A percentile compares a stretch with the other conserved stretches of the same genome.
phyloP scores from a whole-genome alignment of 2,113 vertebrate species.

The Dendropsophus ebraccatus region DNA sequence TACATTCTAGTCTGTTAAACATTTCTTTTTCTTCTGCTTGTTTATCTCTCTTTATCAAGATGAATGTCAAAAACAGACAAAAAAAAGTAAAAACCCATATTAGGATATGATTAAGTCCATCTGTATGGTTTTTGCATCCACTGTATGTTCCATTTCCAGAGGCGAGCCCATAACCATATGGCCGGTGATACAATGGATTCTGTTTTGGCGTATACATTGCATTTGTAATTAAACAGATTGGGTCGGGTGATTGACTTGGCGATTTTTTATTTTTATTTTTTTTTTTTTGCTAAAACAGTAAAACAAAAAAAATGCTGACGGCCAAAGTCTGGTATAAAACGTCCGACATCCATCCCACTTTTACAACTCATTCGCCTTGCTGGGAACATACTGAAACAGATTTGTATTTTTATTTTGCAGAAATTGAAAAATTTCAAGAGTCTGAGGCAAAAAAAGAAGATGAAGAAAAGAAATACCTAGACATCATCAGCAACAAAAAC shows the following conservation, averaged over 20 bases:
- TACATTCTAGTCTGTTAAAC: neutral
- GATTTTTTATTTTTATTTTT: no score
- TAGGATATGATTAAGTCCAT: neutral
- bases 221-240: neutral
- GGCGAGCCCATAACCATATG: neutral
- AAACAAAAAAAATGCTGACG: no score
- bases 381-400: no score
- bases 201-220: neutral
- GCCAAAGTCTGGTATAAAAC: no score
- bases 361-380: no score
- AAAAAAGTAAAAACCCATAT: neutral
- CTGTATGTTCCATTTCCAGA: neutral
- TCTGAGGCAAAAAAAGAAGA: constrained; percentile 91
- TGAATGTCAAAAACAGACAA: neutral
- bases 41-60: neutral
- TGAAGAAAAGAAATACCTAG: constrained; percentile 95
- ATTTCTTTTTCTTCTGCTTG: neutral
- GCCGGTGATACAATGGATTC: neutral
- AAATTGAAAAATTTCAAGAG: constrained; percentile 94
- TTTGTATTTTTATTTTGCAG: constrained; percentile 71
- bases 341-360: no score
- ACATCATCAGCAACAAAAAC: constrained; percentile 99
- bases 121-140: neutral
- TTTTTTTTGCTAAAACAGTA: no score
- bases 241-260: neutral